Percentiles rank a stretch among this genome's conserved stretches.
Evolutionary conservation across 2,797 vertebrate species (phyloP).

Genomic region (Sebastes taczanowskii): DNA sequence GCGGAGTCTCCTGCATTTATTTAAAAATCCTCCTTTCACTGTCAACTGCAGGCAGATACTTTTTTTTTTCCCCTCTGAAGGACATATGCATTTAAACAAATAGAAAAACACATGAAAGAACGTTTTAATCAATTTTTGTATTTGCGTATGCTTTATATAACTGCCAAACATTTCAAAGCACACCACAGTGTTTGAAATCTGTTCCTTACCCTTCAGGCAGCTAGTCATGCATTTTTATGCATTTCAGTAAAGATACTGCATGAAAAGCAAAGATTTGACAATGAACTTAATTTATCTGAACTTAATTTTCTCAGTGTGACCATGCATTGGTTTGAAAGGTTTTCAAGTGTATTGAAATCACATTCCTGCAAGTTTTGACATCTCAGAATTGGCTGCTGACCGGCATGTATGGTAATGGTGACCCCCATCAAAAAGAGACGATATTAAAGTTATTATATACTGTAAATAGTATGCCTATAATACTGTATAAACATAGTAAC

Average conservation of each 20-base stretch:
- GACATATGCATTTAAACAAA: constrained; percentile 22
- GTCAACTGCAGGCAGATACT: constrained; percentile 37
- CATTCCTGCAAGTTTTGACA: not conserved
- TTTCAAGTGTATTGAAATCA: not conserved
- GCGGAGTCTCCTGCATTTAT: constrained; percentile 54
- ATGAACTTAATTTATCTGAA: constrained; percentile 6
- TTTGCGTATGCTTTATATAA: constrained; percentile 7
- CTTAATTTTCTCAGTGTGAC: not conserved
- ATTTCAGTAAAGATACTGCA: constrained; percentile 8
- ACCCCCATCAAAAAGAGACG: not conserved
- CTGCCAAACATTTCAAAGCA: constrained; percentile 18
- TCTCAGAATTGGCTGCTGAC: not conserved
- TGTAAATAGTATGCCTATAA: not conserved
- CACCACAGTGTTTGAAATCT: not conserved
- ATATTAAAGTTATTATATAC: not conserved
- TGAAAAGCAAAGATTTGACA: constrained; percentile 19
- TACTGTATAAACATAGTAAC: not conserved
- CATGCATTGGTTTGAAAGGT: not conserved
- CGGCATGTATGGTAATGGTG: not conserved
- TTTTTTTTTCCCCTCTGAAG: not conserved
- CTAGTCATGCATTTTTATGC: constrained; percentile 1
- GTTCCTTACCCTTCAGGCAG: not conserved
- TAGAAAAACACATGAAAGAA: not conserved
- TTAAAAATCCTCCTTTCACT: constrained; percentile 58
- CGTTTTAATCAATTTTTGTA: constrained; percentile 14